A percentile compares a stretch with the other conserved stretches of the same genome.
phyloP scores from a whole-genome alignment of 2,888 invertebrate genomes.

The Apotomis turbidana region DNA sequence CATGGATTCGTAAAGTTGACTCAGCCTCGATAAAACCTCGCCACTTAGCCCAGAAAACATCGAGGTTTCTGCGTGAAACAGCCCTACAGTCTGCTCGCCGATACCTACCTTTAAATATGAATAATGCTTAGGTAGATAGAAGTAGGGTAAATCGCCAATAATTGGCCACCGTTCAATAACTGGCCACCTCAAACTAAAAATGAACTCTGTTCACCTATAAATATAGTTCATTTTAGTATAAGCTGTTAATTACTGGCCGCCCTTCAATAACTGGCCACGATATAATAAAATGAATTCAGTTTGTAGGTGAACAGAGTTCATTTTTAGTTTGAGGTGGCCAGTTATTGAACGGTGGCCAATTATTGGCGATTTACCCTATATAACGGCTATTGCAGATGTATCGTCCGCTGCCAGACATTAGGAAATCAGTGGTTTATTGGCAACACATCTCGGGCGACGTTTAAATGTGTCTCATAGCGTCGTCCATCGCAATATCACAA shows the following conservation, averaged over 20 bases:
- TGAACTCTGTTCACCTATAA: too few relatives aligned
- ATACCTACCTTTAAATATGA: neutral
- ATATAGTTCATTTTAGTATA: too few relatives aligned
- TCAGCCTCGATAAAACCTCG: slow-evolving; percentile 19
- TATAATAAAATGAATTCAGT: too few relatives aligned
- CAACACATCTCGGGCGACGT: slow-evolving; percentile 49
- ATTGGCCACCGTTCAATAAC: too few relatives aligned
- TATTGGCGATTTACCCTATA: too few relatives aligned
- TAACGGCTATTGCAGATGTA: slow-evolving; percentile 46
- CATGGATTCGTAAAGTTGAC: neutral
- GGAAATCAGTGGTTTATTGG: slow-evolving; percentile 57
- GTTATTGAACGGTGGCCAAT: too few relatives aligned
- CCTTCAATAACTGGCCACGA: too few relatives aligned
- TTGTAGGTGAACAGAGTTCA: too few relatives aligned
- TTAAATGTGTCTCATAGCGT: slow-evolving; percentile 52
- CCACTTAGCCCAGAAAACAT: neutral
- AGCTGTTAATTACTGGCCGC: too few relatives aligned
- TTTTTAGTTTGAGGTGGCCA: too few relatives aligned
- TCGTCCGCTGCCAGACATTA: slow-evolving; percentile 52
- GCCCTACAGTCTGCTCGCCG: neutral
- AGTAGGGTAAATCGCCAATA: too few relatives aligned
- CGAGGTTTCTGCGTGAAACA: slow-evolving; percentile 1
- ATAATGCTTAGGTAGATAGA: slow-evolving; percentile 1
- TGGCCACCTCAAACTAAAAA: too few relatives aligned
- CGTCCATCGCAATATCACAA: slow-evolving; percentile 43